Conservation (phyloP, 1,140 invertebrate species). For the Sycobia sp. region DNA sequence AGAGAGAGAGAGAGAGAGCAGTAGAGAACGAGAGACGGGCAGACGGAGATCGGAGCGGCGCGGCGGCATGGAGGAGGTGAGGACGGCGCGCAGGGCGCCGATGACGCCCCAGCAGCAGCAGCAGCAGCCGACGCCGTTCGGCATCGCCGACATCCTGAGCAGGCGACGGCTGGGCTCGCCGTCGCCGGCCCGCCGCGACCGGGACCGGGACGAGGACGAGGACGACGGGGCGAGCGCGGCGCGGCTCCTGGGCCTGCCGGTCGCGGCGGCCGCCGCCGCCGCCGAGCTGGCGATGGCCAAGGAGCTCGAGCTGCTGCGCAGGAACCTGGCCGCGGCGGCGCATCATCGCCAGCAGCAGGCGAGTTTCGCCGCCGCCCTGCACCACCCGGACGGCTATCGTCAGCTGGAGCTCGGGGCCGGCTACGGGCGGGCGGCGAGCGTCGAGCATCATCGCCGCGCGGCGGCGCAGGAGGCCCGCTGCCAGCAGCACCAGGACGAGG, state of each 20-base stretch:
- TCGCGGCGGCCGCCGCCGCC: conserved; percentile 43
- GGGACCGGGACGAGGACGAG: background rate
- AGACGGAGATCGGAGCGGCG: conserved; percentile 48
- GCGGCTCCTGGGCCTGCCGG: conserved; percentile 40
- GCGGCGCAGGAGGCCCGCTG: background rate
- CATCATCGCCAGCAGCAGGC: conserved; percentile 50
- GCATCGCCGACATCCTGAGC: conserved; percentile 58
- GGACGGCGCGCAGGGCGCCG: conserved; percentile 38
- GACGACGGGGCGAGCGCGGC: background rate
- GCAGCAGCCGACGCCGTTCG: conserved; percentile 57
- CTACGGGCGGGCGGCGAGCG: background rate
- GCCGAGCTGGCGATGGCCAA: conserved; percentile 49
- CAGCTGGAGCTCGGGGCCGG: background rate
- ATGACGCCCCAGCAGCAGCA: conserved; percentile 48
- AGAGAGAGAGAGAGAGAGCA: conserved; percentile 12
- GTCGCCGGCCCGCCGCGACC: background rate
- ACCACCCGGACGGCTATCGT: background rate
- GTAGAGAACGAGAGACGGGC: conserved; percentile 40
- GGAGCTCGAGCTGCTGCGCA: conserved; percentile 47
- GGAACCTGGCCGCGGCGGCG: conserved; percentile 55
- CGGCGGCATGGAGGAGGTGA: conserved; percentile 31
- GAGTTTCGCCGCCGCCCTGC: conserved; percentile 36
- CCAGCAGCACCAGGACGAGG: conserved; percentile 53
- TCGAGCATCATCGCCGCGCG: background rate
- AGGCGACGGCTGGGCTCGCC: background rate